These are phyloP conservation scores for Urosaurus nigricauda DNA, from an alignment of 2,797 vertebrate genomes.

Conservation along the genomic window DNA sequence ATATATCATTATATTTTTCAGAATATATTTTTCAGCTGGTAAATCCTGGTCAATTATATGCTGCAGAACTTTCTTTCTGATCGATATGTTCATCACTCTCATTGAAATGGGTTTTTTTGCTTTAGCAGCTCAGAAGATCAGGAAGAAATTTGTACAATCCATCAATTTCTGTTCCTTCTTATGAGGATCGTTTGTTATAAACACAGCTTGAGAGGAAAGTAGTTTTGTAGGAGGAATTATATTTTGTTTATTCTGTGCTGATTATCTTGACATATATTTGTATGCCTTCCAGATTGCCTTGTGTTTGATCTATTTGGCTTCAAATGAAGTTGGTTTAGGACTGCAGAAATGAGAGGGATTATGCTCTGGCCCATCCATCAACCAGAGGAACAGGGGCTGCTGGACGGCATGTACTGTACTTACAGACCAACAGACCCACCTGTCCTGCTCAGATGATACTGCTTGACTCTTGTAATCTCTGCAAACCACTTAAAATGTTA, in stretches of 20 bases:
- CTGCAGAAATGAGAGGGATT: neutral
- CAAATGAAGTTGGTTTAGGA: neutral
- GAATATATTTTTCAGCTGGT: neutral
- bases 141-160: neutral
- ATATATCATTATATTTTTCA: neutral
- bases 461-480: neutral
- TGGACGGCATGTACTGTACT: neutral
- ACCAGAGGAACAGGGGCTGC: neutral
- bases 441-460: neutral
- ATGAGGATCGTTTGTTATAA: neutral
- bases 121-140: neutral
- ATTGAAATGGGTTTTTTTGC: neutral
- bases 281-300: constrained; percentile 13
- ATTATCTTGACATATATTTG: constrained; percentile 18
- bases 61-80: neutral
- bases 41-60: neutral
- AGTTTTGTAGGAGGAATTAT: constrained; percentile 13
- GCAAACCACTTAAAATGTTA: neutral
- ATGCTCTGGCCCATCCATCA: neutral
- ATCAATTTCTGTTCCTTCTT: constrained; percentile 12
- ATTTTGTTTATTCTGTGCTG: constrained; percentile 30
- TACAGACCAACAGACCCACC: neutral
- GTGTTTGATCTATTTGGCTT: constrained; percentile 14
- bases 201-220: constrained; percentile 15
- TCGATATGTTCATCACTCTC: neutral